These are phyloP conservation scores for Caenorhabditis sp. DNA, from an alignment of 2,888 invertebrate species.

Conservation along the genomic window DNA sequence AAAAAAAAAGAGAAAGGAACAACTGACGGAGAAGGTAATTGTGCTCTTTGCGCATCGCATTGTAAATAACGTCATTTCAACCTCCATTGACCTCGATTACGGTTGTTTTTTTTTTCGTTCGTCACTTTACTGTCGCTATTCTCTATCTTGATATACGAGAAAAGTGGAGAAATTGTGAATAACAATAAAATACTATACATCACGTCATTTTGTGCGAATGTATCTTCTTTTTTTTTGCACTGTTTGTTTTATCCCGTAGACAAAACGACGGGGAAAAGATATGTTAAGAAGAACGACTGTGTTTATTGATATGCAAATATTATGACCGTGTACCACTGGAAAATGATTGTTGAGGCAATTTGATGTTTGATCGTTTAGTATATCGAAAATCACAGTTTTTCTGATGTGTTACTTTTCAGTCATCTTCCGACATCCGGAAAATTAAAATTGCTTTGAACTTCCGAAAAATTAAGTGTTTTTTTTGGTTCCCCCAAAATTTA, in stretches of 20 bases:
- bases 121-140: slow-evolving; percentile 15
- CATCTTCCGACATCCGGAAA: no score
- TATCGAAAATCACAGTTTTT: background rate
- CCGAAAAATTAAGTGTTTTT: no score
- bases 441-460: no score
- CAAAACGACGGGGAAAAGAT: background rate
- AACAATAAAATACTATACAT: slow-evolving; percentile 18
- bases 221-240: background rate
- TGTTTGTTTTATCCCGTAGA: background rate
- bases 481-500: no score
- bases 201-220: background rate
- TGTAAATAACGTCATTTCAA: slow-evolving; percentile 39
- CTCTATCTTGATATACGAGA: background rate
- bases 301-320: background rate
- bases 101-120: slow-evolving; percentile 1
- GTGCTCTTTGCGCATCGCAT: background rate
- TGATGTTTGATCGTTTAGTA: background rate
- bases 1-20: slow-evolving; percentile 5
- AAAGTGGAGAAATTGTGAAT: no score
- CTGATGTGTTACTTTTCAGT: no score
- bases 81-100: slow-evolving; percentile 19
- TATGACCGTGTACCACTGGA: background rate
- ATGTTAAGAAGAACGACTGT: background rate
- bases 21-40: slow-evolving; percentile 4
- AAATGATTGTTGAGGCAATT: background rate